Evolutionary conservation across 2,888 invertebrate species (phyloP).

Genomic region (Resseliella maxima): DNA sequence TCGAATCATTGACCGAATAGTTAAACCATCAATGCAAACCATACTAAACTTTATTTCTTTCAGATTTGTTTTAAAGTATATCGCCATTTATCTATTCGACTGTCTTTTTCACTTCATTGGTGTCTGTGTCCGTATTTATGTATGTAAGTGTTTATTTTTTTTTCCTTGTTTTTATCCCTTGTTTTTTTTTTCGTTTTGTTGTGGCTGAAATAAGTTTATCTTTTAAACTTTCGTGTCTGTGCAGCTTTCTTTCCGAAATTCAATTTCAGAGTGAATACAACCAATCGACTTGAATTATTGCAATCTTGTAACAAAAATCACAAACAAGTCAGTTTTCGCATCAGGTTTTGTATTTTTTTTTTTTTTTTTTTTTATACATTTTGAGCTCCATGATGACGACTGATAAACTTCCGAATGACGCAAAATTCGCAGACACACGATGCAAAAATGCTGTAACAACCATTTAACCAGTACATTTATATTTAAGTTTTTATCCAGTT

Average conservation of each 20-base stretch:
- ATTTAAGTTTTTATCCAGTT: not conserved
- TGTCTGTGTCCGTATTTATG: no score
- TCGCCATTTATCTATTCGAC: not conserved
- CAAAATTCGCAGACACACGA: not conserved
- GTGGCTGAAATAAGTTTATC: not conserved
- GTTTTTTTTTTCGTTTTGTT: no score
- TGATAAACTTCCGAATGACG: constrained; percentile 31
- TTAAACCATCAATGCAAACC: not conserved
- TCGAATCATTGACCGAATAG: constrained; percentile 11
- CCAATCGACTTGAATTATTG: not conserved
- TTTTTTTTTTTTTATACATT: no score
- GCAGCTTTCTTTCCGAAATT: not conserved
- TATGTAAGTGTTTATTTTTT: not conserved
- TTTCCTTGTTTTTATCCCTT: not conserved
- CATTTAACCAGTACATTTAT: constrained; percentile 25
- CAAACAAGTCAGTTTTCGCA: not conserved
- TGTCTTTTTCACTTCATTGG: constrained; percentile 14
- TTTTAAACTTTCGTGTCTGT: not conserved
- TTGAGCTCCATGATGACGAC: not conserved
- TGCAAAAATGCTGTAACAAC: not conserved
- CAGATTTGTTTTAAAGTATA: not conserved
- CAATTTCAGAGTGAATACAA: not conserved
- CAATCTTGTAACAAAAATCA: not conserved
- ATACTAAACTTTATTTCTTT: not conserved
- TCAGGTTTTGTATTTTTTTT: not conserved